These are phyloP conservation scores for Cheilinus undulatus DNA, from an alignment of 2,113 vertebrate genomes.

Conservation along the genomic window DNA sequence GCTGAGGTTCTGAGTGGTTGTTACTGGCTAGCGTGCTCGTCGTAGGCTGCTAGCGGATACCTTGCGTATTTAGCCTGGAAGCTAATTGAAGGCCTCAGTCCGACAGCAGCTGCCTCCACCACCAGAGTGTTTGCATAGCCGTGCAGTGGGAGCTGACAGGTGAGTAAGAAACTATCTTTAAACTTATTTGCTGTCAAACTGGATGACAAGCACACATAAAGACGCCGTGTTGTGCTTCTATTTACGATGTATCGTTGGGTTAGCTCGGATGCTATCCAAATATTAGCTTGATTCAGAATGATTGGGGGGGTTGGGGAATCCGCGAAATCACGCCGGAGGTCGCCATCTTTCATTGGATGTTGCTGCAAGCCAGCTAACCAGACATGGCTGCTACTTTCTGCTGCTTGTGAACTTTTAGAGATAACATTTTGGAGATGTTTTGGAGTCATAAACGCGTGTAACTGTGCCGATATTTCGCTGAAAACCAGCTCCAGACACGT, in stretches of 20 bases:
- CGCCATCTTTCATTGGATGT: conserved; percentile 79
- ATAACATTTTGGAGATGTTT: neutral
- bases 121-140: conserved; percentile 51
- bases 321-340: conserved; percentile 76
- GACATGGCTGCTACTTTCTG: conserved; percentile 42
- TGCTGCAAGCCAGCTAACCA: conserved; percentile 45
- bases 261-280: conserved; percentile 47
- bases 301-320: conserved; percentile 46
- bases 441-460: too few species aligned
- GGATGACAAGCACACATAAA: neutral
- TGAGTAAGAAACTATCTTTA: conserved; percentile 61
- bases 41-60: conserved; percentile 66
- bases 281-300: conserved; percentile 32
- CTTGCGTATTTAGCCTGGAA: conserved; percentile 78
- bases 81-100: conserved; percentile 70
- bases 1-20: conserved; percentile 31
- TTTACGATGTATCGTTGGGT: neutral
- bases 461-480: neutral
- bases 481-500: neutral
- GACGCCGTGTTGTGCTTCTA: neutral
- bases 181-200: neutral
- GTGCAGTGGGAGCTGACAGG: conserved; percentile 78
- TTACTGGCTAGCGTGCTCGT: conserved; percentile 58
- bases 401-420: conserved; percentile 18
- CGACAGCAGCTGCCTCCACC: conserved; percentile 35